Base-by-base conservation (phyloP, 2,797 vertebrate species). In the Malurus leucopterus region DNA sequence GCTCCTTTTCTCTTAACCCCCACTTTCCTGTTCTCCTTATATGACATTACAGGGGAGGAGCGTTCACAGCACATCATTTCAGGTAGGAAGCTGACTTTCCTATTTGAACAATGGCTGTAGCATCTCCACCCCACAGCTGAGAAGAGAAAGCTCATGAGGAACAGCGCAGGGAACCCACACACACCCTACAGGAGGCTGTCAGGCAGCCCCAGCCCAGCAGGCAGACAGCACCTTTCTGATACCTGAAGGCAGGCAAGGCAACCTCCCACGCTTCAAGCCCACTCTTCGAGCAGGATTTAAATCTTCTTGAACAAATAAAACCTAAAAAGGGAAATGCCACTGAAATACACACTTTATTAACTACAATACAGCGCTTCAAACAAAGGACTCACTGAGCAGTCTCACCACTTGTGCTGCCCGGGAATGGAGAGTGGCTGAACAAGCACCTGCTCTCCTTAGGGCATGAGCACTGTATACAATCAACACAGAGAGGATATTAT, bases 1-100 rank as follows among this genome's bases (percentile, higher is more conserved):
- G 32, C 34, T 15, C 79, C 40, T 46, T 49, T 43, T 62, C 49
- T 38, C 47, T 41, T 30, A 36, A 40, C 24, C 41, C 59, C 6
- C 11, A 12, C 80, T 57, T 74, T 74, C 53, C 72, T n/a, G 3
- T 43, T 80, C 75, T 71, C 81, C 59, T 77, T 22, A 20, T 3
- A 40, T 2, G 40, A 57, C 34, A 26, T 38, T n/a, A 49, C 32
- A 71, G 17, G 18, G 44, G 38, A 72, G n/a, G 49, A 74, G 13
- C 6, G 40, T 19, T 83, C 65, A 32, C 11, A 41, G 11, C 50
- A 61, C 4, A 0, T 53, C 17, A 75, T 32, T 72, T 54, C 70
- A 78, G 67, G 38, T 65, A 55, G 73, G 79, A 90, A 89, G 72
- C 69, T 27, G 36, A 30, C 36, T 83, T 80, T 90, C 75, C 84